phyloP scores from a whole-genome alignment of 2,113 vertebrate species.

The Ochotona curzoniae region DNA sequence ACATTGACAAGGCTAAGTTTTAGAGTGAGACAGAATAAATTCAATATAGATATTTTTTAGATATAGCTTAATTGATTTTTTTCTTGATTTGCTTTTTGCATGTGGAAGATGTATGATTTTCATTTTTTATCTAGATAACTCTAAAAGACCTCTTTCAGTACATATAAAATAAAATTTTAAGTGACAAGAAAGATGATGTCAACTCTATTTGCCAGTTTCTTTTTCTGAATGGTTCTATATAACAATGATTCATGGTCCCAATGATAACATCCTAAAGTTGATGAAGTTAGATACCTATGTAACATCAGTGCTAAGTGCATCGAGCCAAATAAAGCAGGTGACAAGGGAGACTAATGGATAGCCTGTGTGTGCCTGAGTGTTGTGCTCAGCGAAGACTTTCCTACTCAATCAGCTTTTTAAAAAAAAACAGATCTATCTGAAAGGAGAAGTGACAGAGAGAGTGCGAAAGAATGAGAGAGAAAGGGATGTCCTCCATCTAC shows the following conservation, averaged over 20 bases:
- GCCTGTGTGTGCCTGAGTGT: constrained; percentile 21
- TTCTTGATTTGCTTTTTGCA: background rate
- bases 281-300: constrained; percentile 48
- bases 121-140: background rate
- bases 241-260: constrained; percentile 48
- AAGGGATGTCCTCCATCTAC: too few relatives aligned
- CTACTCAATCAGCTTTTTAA: background rate
- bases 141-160: background rate
- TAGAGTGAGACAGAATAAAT: constrained; percentile 54
- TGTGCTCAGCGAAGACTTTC: constrained; percentile 33
- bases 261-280: constrained; percentile 37
- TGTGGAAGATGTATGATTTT: background rate
- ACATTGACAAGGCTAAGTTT: background rate
- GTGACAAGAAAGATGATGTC: constrained; percentile 32
- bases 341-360: background rate
- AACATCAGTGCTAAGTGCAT: constrained; percentile 37
- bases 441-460: too few relatives aligned
- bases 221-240: constrained; percentile 16
- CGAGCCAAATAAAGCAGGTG: constrained; percentile 57
- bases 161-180: constrained; percentile 59
- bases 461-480: too few relatives aligned
- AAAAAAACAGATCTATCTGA: too few relatives aligned
- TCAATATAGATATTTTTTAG: constrained; percentile 25
- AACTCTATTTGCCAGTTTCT: constrained; percentile 54
- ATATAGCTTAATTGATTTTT: constrained; percentile 54